These are phyloP conservation scores for Eupeodes corollae DNA, from an alignment of 1,140 invertebrate genomes.

Conservation along the genomic window DNA sequence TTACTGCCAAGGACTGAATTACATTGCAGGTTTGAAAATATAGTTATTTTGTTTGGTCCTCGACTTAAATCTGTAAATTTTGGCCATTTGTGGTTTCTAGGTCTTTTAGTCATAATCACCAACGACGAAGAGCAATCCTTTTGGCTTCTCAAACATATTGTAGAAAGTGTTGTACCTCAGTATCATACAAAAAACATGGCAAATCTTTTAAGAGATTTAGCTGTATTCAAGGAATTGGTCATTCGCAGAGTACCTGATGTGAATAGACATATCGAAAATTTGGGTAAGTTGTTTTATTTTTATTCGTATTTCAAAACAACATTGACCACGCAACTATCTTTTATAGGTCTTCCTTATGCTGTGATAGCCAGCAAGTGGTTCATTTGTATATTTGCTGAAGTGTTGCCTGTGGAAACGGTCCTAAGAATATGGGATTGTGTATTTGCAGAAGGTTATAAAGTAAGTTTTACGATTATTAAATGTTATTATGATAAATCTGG, in stretches of 20 bases:
- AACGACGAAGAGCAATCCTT: constrained; percentile 83
- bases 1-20: constrained; percentile 91
- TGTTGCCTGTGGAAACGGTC: constrained; percentile 83
- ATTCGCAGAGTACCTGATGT: constrained; percentile 68
- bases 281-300: constrained; percentile 39
- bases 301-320: not conserved
- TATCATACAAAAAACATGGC: constrained; percentile 84
- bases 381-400: constrained; percentile 83
- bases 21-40: constrained; percentile 54
- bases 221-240: constrained; percentile 74
- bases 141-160: constrained; percentile 78
- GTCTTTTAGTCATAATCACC: constrained; percentile 69
- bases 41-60: constrained; percentile 1
- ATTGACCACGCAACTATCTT: not conserved
- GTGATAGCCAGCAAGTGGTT: constrained; percentile 90
- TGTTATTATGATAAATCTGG: too few relatives aligned
- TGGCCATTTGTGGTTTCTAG: constrained; percentile 32
- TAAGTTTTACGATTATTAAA: constrained; percentile 21
- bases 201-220: constrained; percentile 75
- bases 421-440: constrained; percentile 89
- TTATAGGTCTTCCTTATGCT: constrained; percentile 61
- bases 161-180: constrained; percentile 76
- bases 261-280: constrained; percentile 60
- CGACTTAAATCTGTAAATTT: not conserved
- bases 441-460: constrained; percentile 85